phyloP scores from a whole-genome alignment of 2,797 vertebrate species.

The Synaphobranchus kaupii region DNA sequence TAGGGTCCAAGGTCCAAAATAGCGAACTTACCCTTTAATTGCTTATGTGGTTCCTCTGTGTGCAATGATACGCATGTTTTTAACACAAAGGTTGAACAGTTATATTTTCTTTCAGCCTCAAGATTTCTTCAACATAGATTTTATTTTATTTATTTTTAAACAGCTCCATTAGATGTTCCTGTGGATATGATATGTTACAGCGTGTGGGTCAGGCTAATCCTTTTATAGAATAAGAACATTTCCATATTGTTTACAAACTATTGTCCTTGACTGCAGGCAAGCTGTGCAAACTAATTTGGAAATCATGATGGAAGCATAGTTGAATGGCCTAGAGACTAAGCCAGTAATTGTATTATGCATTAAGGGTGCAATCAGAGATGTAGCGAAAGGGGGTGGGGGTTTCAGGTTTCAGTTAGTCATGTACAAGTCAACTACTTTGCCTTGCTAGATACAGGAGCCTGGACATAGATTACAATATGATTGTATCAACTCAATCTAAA shows the following conservation, averaged over 20 bases:
- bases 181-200: not conserved
- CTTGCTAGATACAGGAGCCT: not conserved
- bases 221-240: slow-evolving; percentile 5
- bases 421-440: slow-evolving; percentile 14
- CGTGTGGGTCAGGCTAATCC: not conserved
- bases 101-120: not conserved
- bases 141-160: not conserved
- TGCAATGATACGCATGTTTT: not conserved
- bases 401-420: not conserved
- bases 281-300: not conserved
- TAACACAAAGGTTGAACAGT: not conserved
- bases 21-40: too few species aligned
- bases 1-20: too few species aligned
- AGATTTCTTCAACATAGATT: not conserved
- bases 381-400: not conserved
- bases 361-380: not conserved
- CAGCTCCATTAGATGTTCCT: not conserved
- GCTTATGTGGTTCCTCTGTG: not conserved
- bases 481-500: not conserved
- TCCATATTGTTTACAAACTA: slow-evolving; percentile 11
- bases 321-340: slow-evolving; percentile 13
- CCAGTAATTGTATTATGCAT: slow-evolving; percentile 2
- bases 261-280: slow-evolving; percentile 14
- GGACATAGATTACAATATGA: slow-evolving; percentile 32
- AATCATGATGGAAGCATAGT: not conserved